Percentiles rank a stretch among this genome's conserved stretches.
phyloP scores from a whole-genome alignment of 2,888 invertebrate species.

The Conchocele bisecta region DNA sequence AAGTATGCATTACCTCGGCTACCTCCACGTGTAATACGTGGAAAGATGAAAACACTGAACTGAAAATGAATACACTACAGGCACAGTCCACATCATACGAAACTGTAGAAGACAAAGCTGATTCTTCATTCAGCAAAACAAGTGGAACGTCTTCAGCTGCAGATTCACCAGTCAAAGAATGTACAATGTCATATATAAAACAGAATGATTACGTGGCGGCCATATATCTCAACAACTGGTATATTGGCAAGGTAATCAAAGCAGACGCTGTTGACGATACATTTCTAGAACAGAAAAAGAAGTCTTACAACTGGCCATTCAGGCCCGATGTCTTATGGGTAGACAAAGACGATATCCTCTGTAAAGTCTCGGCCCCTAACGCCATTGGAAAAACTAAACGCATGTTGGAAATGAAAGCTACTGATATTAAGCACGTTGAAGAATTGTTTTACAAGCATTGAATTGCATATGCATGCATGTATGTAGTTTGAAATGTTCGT shows the following conservation, averaged over 20 bases:
- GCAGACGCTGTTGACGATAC: background rate
- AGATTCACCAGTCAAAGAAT: background rate
- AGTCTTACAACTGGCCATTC: too few species aligned
- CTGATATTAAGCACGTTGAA: background rate
- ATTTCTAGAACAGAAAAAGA: too few species aligned
- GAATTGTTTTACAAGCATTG: background rate
- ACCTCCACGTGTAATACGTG: background rate
- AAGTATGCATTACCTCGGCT: background rate
- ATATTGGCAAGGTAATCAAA: constrained; percentile 9
- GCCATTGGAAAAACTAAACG: constrained; percentile 1
- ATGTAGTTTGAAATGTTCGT: too few species aligned
- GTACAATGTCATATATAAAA: background rate
- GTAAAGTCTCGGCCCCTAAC: background rate
- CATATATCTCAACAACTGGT: background rate
- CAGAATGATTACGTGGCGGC: constrained; percentile 2
- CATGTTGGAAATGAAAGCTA: background rate
- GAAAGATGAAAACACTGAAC: background rate
- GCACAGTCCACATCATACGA: too few species aligned
- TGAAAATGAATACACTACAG: too few species aligned
- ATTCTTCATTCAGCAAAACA: too few species aligned
- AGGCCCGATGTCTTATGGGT: too few species aligned
- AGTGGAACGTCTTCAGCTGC: too few species aligned
- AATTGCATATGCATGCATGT: too few species aligned
- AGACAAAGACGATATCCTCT: background rate
- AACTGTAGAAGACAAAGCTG: too few species aligned